Evolutionary conservation across 23 tunicate species (phyloP), one percentile per base, ranked within the genome.

Genomic region (Ciona savignyi): DNA sequence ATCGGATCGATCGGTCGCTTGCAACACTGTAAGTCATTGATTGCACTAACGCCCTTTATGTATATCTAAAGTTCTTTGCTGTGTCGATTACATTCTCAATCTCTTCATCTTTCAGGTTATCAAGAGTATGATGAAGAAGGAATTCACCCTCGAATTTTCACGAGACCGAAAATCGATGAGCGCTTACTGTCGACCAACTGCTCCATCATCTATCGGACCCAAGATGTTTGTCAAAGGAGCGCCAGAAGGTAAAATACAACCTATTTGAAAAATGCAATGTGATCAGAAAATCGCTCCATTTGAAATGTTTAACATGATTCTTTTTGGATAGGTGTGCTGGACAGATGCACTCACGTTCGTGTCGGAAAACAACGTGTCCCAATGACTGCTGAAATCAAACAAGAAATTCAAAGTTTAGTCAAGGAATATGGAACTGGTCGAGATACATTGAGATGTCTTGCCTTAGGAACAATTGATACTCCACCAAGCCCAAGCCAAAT

Each of bases 81-180:
- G 6, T 25, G 27, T 25, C 23, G 4, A 23, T 63, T 25, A 9
- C 6, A 4, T 25, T 23, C 4, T 25, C 27, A 63, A 9, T 25
- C 27, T 49, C 20, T 49, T 15, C 20, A 49, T 9, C 33, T n/a
- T n/a, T 9, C 33, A 77, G 83, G 69, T 82, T 1, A 88, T 83
- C 66, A 88, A 80, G 34, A 35, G 84, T 42, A 80, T 86, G 85
- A 72, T 93, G 89, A 81, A 86, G 72, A 93, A 93, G 60, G 84
- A 81, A 32, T 90, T 87, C 74, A 94, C 99, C 1, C 82, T 94
- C 25, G 99, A 94, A 70, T 94, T 94, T 75, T 79, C 87, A 32
- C 80, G 99, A 27, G 99, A 94, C 72, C 72, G 99, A 33, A 94
- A 94, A 71, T 94, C 99, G 70, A 94, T 94, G 99, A 82, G 90